phyloP scores from a whole-genome alignment of 2,113 vertebrate species.

The Cyphomyrus plagiostoma region DNA sequence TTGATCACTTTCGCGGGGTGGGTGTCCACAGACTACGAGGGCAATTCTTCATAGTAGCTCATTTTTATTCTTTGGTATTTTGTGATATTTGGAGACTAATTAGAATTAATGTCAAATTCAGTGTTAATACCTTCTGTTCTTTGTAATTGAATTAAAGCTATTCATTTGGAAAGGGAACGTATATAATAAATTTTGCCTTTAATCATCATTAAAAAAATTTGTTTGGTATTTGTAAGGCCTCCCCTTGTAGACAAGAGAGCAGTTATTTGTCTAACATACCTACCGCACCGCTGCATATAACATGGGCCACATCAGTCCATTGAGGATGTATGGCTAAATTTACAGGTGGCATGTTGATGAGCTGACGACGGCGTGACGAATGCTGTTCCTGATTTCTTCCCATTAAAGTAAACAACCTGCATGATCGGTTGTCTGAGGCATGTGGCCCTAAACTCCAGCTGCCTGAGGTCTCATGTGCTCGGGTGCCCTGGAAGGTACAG shows the following conservation, averaged over 20 bases:
- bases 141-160: background rate
- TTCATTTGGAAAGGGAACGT: background rate
- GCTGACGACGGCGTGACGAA: background rate
- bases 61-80: background rate
- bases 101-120: background rate
- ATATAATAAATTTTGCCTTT: background rate
- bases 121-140: background rate
- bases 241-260: background rate
- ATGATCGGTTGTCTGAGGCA: background rate
- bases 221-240: background rate
- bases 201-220: background rate
- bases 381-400: background rate
- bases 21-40: constrained; percentile 12
- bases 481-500: background rate
- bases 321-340: background rate
- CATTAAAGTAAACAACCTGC: background rate
- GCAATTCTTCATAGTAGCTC: background rate
- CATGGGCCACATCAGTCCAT: background rate
- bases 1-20: constrained; percentile 7
- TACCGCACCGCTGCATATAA: background rate
- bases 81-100: constrained; percentile 5
- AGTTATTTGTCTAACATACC: background rate
- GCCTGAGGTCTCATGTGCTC: constrained; percentile 1
- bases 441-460: background rate
- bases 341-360: background rate